Conservation (phyloP, 1,140 invertebrate genomes). For the Hormaphis cornu region DNA sequence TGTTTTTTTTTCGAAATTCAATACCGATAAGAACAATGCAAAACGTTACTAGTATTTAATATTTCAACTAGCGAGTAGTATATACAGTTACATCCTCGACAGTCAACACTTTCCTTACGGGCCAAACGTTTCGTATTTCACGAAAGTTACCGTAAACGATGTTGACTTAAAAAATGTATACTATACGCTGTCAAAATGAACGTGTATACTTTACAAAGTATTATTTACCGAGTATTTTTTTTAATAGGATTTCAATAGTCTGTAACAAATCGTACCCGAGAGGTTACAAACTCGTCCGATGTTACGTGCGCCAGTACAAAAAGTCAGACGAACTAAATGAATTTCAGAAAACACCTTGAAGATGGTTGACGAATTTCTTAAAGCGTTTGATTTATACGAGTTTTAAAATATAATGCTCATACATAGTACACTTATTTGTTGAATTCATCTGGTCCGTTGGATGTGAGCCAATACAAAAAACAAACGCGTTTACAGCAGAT, state of each 20-base stretch:
- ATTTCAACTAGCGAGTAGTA: not conserved
- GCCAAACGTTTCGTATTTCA: constrained; percentile 16
- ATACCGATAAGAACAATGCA: not conserved
- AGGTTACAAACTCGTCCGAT: not conserved
- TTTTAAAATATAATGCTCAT: not conserved
- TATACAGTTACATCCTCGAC: too few species aligned
- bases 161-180: not conserved
- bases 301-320: not conserved
- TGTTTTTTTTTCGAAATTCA: not conserved
- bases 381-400: not conserved
- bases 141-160: not conserved
- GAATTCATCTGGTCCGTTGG: not conserved
- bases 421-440: not conserved
- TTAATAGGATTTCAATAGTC: too few species aligned
- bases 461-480: not conserved
- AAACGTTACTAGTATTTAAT: not conserved
- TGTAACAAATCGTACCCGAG: not conserved
- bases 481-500: constrained; percentile 7
- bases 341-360: not conserved
- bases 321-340: not conserved
- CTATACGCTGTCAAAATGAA: too few species aligned
- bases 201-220: too few species aligned
- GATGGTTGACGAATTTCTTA: not conserved
- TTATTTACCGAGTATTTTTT: too few species aligned
- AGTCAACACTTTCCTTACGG: not conserved